Base-by-base conservation (phyloP, 2,888 invertebrate species). In the Eilema sororculum region DNA sequence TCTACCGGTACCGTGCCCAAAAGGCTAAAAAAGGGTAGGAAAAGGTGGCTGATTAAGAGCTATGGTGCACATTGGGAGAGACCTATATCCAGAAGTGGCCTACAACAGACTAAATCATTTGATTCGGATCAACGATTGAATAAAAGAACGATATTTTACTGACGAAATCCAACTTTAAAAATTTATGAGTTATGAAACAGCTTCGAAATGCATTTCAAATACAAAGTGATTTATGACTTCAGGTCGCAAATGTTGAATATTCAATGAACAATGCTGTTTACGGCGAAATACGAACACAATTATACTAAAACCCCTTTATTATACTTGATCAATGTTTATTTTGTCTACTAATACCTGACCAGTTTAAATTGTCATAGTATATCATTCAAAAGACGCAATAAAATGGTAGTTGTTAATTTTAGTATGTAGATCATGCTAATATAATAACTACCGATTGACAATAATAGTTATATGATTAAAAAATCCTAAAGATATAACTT, bases 241-340 rank as follows among this genome's bases (percentile, higher is more conserved):
- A 60, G 59, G 41, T 58, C 22, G 24, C 57, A 68, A 41, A 41
- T 59, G 58, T 68, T 78, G 72, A 80, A 79, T 79, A 80, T 79
- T 80, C 68, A 78, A 63, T n/a, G 57, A 58, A 68, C 64, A 68
- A 67, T 70, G 71, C 65, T 78, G 73, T 30, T 80, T 73, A 80
- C 60, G 66, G 74, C 33, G 70, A 75, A 80, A 72, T 60, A 73
- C 52, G 71, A 74, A 76, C 76, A 74, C 67, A 71, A 58, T 69
- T 76, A 72, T 76, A 71, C 46, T 33, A 70, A 71, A 72, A 46
- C 16, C 37, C 25, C 65, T 41, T 37, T 63, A 58, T 57, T 33
- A 57, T 57, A 24, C 56, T 56, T 65, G 52, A 58, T 58, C 25
- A 28, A 58, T 25, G 58, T 16, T 28, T 58, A 25, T 28, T 25